Base-by-base conservation (phyloP, 2,888 invertebrate species). In the Ormyrus pomaceus region DNA sequence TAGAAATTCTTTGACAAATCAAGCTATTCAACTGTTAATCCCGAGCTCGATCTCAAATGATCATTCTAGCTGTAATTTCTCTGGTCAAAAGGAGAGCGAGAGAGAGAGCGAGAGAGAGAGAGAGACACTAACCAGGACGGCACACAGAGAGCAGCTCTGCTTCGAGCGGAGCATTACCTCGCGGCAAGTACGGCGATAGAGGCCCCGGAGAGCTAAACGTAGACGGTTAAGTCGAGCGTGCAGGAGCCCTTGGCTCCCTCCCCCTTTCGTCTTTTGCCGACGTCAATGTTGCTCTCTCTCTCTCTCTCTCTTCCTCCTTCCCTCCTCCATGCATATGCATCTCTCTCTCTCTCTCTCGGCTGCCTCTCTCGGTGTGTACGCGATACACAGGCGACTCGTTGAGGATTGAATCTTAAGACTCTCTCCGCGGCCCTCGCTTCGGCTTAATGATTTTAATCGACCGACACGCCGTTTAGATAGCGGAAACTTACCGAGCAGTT, bases 191-290 rank as follows among this genome's bases (percentile, higher is more conserved):
- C 45, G 45, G n/a, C 71, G 53, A 53, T 71, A 78, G 61, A 66
- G 77, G 62, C 73, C 19, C 64, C 46, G 19, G 10, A 55, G 73
- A 78, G 77, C 74, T 72, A 77, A 80, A 78, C 55, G 78, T 73
- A 76, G 76, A 74, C 59, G 76, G 80, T 78, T 80, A 64, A 80
- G 78, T 79, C 78, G 80, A 82, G 76, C 69, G 80, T 78, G 62
- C 53, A 78, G 61, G 61, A 66, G 56, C 74, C 61, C 64, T 65
- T 75, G 48, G 19, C 5, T 50, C 19, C 13, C 66, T 66, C 50
- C 11, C 74, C 66, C 45, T 69, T 34, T 69, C 76, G 19, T 62
- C 8, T 69, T 19, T 19, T 19, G 19, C 19, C 19, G 19, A 19
- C 19, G 19, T 19, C 19, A 19, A 19, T 19, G 19, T 56, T 45